Base-by-base conservation (phyloP, 1,140 invertebrate genomes). In the Orius insidiosus region DNA sequence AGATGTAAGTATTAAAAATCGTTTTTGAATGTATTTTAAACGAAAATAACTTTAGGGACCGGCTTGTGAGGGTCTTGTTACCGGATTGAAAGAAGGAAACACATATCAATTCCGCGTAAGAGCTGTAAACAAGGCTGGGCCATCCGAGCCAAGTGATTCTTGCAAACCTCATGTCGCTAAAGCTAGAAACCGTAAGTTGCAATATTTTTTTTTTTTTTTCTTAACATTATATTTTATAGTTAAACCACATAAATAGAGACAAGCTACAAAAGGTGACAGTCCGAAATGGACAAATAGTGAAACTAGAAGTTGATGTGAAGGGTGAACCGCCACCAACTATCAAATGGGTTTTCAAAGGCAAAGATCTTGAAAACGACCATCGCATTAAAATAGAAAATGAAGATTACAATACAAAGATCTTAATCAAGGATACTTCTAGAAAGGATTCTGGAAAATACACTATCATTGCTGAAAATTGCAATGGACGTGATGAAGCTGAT, bases 251-350 rank as follows among this genome's bases (percentile, higher is more conserved):
- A 56, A 90, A 94, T 60, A 75, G 88, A 35, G 88, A 92, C 34
- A 89, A 93, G 63, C 70, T 94, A 58, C 77, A 87, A 46, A 78
- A 78, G n/a, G 67, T 94, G 0, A 84, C 83, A 53, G 80, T 94
- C 0, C 76, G 90, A 52, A 88, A 88, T 44, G 90, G 93, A 6
- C 83, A 93, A 61, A 71, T 78, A 16, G 81, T 96, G 48, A 88
- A 88, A 58, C 74, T 95, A 49, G 85, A 94, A 58, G 83, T 96
- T 3, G 92, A 96, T 59, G 82, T 94, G 43, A 86, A 82, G 57
- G 94, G 90, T 61, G 88, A 94, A 70, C 94, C 94, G 32, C 82
- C 90, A 60, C 93, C 94, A 67, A 83, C 74, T 32, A 77, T 87
- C 47, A 84, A 76, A 10, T 98, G 94, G 94, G 76, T 71, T 31